Base-by-base conservation (phyloP, 1,140 invertebrate species). In the Cheumatopsyche charites region DNA sequence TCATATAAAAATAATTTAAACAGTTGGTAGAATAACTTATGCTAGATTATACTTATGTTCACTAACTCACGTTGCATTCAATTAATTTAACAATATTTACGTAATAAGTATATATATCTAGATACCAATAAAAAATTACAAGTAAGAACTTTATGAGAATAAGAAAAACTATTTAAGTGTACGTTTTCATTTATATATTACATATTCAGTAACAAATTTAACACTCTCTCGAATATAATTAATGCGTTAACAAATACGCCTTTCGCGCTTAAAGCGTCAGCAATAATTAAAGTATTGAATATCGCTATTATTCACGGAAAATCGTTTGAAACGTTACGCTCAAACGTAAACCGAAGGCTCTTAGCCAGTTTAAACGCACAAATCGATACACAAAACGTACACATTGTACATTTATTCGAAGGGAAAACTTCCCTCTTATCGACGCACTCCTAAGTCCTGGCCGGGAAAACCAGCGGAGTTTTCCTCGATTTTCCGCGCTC, bases 301-400 rank as follows among this genome's bases (percentile, higher is more conserved):
- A 19, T 63, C 62, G 41, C 62, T 23, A 63, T 42, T 42, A 62
- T 62, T 62, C 21, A 62, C 58, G n/a, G 58, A 62, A 62, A 62
- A 62, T 62, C 23, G 26, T 36, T 29, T 26, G 58, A 21, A 62
- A 62, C 58, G 13, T 13, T 21, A 62, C 13, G 11, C 58, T 62
- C 47, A 17, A 15, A 19, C 29, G 9, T 36, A 36, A 36, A 36
- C 29, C 19, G 26, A 26, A 25, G 58, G 26, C 13, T 36, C 23
- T 25, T n/a, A 62, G 6, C 26, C 9, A 62, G 13, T 62, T 29
- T 62, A 26, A 25, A 62, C 26, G 23, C 19, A 36, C 23, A n/a
- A 12, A 62, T 62, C 23, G 25, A 25, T 26, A 25, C 19, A 19
- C 23, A 52, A 15, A 9, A 19, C 19, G 47, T 52, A 52, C 15